Conservation (phyloP, 2,113 vertebrate species). For the Megaptera novaeangliae region DNA sequence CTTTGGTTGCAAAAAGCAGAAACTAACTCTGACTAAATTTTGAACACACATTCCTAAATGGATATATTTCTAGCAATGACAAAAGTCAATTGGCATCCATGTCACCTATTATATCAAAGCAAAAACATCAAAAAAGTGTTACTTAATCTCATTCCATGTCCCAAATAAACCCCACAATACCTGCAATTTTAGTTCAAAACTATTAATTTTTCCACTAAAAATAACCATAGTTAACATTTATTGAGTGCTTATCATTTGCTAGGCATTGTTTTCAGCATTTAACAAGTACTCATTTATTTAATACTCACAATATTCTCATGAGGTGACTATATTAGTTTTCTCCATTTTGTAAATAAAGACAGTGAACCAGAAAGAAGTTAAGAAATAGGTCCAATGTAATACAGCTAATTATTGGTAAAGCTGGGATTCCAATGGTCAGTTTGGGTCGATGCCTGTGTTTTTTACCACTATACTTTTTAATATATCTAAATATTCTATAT, state of each 20-base stretch:
- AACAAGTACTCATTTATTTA: background rate
- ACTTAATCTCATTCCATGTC: background rate
- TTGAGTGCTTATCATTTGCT: background rate
- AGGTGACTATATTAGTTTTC: background rate
- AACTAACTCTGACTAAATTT: background rate
- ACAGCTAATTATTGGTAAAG: background rate
- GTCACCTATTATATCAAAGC: background rate
- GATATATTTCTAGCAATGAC: background rate
- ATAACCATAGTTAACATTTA: background rate
- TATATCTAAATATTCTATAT: background rate
- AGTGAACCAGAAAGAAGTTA: background rate
- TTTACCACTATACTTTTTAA: background rate
- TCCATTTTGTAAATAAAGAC: background rate
- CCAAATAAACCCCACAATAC: background rate
- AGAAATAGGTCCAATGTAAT: background rate
- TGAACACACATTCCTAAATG: background rate
- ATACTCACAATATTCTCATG: background rate
- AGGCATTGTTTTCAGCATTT: background rate
- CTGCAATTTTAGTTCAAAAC: background rate
- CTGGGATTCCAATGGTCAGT: background rate
- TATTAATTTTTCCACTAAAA: background rate
- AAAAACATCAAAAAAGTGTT: background rate
- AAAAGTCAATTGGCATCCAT: background rate
- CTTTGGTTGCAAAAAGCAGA: background rate
- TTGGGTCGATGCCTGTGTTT: background rate